phyloP scores from a whole-genome alignment of 2,888 invertebrate genomes.

The Clitarchus hookeri region DNA sequence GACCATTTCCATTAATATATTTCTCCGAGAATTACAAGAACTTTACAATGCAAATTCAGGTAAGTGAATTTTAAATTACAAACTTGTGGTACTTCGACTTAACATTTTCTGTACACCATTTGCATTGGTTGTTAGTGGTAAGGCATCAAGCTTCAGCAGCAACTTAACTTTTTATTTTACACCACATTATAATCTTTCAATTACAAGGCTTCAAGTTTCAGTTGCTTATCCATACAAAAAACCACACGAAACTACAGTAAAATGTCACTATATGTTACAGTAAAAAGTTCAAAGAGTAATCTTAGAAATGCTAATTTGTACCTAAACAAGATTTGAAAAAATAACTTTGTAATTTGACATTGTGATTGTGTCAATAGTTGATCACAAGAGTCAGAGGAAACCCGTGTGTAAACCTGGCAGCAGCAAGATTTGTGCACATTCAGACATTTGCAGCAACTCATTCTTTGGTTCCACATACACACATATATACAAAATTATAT shows the following conservation, averaged over 20 bases:
- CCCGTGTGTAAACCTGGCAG: constrained; percentile 30
- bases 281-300: constrained; percentile 23
- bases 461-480: constrained; percentile 27
- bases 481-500: constrained; percentile 30
- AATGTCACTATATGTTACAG: constrained; percentile 36
- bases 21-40: background rate
- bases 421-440: constrained; percentile 27
- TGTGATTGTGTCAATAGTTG: constrained; percentile 26
- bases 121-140: background rate
- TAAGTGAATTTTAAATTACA: background rate
- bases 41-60: too few relatives aligned
- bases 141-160: background rate
- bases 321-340: constrained; percentile 33
- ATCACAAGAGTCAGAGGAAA: constrained; percentile 29
- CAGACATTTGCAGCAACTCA: constrained; percentile 24
- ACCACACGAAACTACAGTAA: constrained; percentile 34
- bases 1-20: background rate
- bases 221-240: constrained; percentile 16
- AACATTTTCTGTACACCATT: background rate
- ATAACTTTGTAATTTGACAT: constrained; percentile 11
- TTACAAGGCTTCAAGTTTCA: background rate
- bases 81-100: background rate
- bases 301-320: constrained; percentile 17
- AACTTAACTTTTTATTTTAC: background rate
- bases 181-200: background rate